Conservation (phyloP, 2,113 vertebrate genomes). For the Callaeas wilsoni region DNA sequence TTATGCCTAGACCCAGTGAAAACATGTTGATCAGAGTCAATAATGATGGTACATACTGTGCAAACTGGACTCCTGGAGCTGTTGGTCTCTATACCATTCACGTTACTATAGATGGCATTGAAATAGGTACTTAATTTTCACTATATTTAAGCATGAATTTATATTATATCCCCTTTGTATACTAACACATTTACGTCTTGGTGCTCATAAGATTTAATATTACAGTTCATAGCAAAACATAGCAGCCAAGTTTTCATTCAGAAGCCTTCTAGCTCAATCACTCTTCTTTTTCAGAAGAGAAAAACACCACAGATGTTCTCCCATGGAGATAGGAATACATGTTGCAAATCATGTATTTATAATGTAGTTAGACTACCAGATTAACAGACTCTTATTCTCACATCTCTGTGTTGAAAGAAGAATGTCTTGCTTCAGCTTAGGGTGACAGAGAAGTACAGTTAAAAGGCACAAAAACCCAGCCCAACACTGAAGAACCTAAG, state of each 20-base stretch:
- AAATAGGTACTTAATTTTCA: conserved; percentile 84
- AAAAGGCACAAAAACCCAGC: accelerated
- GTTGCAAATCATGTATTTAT: not conserved
- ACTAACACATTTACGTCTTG: not conserved
- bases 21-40: conserved; percentile 99
- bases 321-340: not conserved
- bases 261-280: not conserved
- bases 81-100: conserved; percentile 98
- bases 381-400: not conserved
- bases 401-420: not conserved
- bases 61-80: conserved; percentile 98
- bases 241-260: not conserved
- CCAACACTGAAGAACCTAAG: not conserved
- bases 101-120: conserved; percentile 97
- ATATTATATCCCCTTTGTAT: not conserved
- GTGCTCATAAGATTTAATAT: not conserved
- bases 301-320: not conserved
- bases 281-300: not conserved
- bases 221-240: not conserved
- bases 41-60: conserved; percentile 97
- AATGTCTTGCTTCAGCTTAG: not conserved
- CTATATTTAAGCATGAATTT: not conserved
- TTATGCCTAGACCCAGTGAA: conserved; percentile 88
- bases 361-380: not conserved
- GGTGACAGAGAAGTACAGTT: not conserved